Evolutionary conservation across 2,888 invertebrate species (phyloP).

Genomic region (Agrilus cyanescens): DNA sequence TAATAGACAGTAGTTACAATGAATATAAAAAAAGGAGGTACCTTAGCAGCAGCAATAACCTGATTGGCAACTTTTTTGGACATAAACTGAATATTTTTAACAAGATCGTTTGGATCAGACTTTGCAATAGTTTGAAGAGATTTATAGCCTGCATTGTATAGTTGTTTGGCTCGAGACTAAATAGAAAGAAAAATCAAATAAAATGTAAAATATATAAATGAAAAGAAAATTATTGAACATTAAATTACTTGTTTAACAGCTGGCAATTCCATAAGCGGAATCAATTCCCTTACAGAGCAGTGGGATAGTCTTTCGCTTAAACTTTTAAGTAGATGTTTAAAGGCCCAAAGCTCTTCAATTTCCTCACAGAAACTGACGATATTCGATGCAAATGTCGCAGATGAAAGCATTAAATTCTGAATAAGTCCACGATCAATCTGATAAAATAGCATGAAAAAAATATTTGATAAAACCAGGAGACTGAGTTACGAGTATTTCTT

Average conservation of each 20-base stretch:
- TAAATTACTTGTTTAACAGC: conserved; percentile 62
- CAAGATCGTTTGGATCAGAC: conserved; percentile 51
- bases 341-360: conserved; percentile 72
- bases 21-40: conserved; percentile 23
- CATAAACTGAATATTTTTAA: conserved; percentile 55
- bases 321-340: conserved; percentile 58
- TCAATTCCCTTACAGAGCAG: conserved; percentile 69
- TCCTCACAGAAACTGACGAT: conserved; percentile 73
- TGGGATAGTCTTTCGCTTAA: conserved; percentile 66
- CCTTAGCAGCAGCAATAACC: conserved; percentile 80
- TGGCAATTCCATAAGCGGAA: conserved; percentile 78
- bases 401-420: conserved; percentile 60
- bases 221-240: too few species aligned
- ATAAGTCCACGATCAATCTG: conserved; percentile 63
- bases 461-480: background rate
- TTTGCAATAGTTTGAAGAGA: conserved; percentile 65
- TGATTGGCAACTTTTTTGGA: conserved; percentile 61
- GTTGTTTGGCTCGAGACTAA: conserved; percentile 72
- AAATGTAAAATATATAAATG: conserved; percentile 24
- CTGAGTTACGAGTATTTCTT: conserved; percentile 5
- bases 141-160: conserved; percentile 73
- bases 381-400: conserved; percentile 62
- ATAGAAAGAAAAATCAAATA: conserved; percentile 8
- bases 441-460: background rate
- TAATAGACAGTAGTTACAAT: too few species aligned